A percentile compares a stretch with the other conserved stretches of the same genome.
Conservation (phyloP, 2,888 invertebrate genomes). For the Xylota segnis region DNA sequence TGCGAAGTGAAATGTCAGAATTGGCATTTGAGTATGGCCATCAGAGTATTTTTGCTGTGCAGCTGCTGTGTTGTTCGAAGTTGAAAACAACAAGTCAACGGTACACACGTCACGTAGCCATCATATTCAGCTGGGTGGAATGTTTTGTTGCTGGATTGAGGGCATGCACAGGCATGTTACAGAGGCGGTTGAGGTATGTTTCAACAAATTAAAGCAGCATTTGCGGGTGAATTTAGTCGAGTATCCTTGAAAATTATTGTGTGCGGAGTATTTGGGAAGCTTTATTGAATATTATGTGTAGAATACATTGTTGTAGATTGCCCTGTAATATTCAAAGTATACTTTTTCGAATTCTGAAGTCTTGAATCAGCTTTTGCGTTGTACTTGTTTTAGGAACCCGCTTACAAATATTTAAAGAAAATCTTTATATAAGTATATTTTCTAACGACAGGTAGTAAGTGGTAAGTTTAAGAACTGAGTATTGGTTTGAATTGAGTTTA, state of each 20-base stretch:
- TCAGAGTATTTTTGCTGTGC: slow-evolving; percentile 57
- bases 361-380: no score
- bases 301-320: no score
- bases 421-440: no score
- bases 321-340: no score
- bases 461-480: no score
- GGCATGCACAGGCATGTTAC: slow-evolving; percentile 3
- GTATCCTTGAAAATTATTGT: slow-evolving; percentile 7
- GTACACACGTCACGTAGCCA: slow-evolving; percentile 68
- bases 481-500: no score
- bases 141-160: neutral
- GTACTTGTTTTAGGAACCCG: no score
- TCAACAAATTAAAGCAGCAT: neutral
- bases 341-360: no score
- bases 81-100: slow-evolving; percentile 55
- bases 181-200: neutral
- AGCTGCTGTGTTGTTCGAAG: slow-evolving; percentile 43
- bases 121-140: slow-evolving; percentile 64
- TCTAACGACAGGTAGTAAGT: no score
- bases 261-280: neutral
- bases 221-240: slow-evolving; percentile 1
- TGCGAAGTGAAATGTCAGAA: slow-evolving; percentile 74
- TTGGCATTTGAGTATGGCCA: slow-evolving; percentile 62
- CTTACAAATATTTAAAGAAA: no score
- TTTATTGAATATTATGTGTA: no score